Percentiles rank a stretch among this genome's conserved stretches.
Conservation (phyloP, 2,113 vertebrate species). For the Corythoichthys intestinalis region DNA sequence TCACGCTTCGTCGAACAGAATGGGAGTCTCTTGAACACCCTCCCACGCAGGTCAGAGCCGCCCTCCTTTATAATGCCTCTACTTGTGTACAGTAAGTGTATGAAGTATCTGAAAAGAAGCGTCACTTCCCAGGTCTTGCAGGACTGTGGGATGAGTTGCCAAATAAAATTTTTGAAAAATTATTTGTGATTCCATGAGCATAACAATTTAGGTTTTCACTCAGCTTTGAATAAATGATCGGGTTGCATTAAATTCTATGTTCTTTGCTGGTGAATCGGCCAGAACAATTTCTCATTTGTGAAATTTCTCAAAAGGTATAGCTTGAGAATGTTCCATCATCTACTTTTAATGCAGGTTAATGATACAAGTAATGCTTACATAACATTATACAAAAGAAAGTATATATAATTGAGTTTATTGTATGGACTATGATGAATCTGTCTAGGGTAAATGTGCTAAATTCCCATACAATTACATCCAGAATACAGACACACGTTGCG, state of each 20-base stretch:
- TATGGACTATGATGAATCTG: neutral
- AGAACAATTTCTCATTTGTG: no score
- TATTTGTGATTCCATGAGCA: neutral
- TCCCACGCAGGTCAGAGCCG: slow-evolving; percentile 64
- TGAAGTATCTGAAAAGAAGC: slow-evolving; percentile 38
- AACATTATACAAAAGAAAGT: neutral
- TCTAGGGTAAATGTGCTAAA: neutral
- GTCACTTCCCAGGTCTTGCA: neutral
- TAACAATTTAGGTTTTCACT: neutral
- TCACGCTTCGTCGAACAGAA: slow-evolving; percentile 60
- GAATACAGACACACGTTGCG: neutral
- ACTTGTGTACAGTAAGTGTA: slow-evolving; percentile 12
- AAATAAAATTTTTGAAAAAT: slow-evolving; percentile 9
- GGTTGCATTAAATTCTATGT: slow-evolving; percentile 11
- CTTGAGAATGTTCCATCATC: no score
- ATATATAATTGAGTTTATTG: neutral
- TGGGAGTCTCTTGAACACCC: slow-evolving; percentile 39
- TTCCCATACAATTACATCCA: slow-evolving; percentile 3
- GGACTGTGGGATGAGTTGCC: slow-evolving; percentile 2
- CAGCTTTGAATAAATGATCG: slow-evolving; percentile 9
- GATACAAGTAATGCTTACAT: neutral
- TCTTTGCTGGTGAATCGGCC: neutral
- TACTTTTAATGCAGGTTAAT: no score
- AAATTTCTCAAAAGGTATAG: no score
- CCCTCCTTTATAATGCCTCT: slow-evolving; percentile 59